Evolutionary conservation across 1,140 invertebrate genomes (phyloP), one percentile per base, ranked within the genome.

Genomic region (Leptestheria dahalacensis): DNA sequence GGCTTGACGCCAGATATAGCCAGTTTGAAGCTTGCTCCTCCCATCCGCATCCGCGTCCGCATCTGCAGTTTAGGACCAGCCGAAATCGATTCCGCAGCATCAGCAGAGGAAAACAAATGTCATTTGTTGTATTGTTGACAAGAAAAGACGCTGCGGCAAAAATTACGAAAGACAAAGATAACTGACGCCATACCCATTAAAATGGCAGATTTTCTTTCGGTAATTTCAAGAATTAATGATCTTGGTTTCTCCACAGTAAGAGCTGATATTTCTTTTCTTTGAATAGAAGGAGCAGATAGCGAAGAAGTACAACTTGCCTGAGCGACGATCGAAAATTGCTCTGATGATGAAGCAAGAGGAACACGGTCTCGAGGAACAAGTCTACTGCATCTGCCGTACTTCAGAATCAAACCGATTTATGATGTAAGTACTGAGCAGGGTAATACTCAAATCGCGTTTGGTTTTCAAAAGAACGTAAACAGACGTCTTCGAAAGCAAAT

Each of bases 331-430:
- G 15, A 93, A 93, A 74, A 90, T 93, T 57, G 88, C 88, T 26
- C 86, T 88, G 6, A 77, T 93, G 61, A 72, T 93, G 23, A 89
- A 88, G 70, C 85, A 90, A 73, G 86, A 89, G 73, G 85, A 67
- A 60, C 58, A 61, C 59, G 61, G 85, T 25, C 52, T 61, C 1
- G 64, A 68, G 50, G 68, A 73, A 64, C 84, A 89, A 75, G 82
- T 85, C 2, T 97, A 97, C 71, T 97, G 94, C 71, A 88, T 97
- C 64, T 97, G 94, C 71, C 78, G 91, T 48, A 88, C 88, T 18
- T 87, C 89, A 0, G 92, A 97, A 69, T 88, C 86, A 65, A 88
- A 85, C 4, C 75, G 91, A 26, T 97, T 97, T 74, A 97, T 97
- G 93, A 97, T 97, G 87, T 91, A 74, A 81, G 80, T 75, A 59